Evolutionary conservation across 2,888 invertebrate genomes (phyloP).

Genomic region (Drosophila demipolita): DNA sequence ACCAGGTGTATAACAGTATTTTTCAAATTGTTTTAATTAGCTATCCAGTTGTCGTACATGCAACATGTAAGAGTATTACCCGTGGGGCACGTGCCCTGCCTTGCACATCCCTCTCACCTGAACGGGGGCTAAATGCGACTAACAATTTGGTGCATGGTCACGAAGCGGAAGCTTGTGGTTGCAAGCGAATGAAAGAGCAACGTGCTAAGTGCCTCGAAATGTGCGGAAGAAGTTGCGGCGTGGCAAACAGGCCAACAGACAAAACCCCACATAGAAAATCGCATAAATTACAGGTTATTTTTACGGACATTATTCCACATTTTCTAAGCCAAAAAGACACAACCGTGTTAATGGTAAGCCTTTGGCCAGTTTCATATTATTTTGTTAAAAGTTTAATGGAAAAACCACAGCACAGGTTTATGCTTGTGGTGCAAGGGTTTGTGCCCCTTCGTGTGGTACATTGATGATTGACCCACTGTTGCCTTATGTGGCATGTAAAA

Average conservation of each 20-base stretch:
- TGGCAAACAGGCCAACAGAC: conserved; percentile 15
- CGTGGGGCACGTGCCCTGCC: not conserved
- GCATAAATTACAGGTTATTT: not conserved
- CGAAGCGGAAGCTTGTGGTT: conserved; percentile 51
- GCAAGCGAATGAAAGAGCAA: conserved; percentile 39
- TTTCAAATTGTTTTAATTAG: conserved; percentile 71
- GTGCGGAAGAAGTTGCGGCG: conserved; percentile 6
- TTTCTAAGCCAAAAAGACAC: not conserved
- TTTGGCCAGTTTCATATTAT: not conserved
- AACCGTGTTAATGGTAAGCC: not conserved
- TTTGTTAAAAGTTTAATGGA: not conserved
- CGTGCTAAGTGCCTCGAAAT: conserved; percentile 35
- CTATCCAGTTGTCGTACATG: conserved; percentile 19
- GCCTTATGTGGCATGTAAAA: not conserved
- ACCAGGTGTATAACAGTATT: conserved; percentile 40
- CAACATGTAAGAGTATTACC: conserved; percentile 2
- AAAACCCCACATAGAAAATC: conserved; percentile 15
- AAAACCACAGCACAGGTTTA: not conserved
- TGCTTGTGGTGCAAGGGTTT: not conserved
- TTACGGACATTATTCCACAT: not conserved
- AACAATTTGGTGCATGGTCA: conserved; percentile 46
- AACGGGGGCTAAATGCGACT: not conserved
- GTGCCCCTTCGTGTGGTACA: not conserved
- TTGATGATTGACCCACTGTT: not conserved
- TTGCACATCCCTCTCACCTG: not conserved